phyloP scores from a whole-genome alignment of 2,888 invertebrate genomes.

The Tachina lurida region DNA sequence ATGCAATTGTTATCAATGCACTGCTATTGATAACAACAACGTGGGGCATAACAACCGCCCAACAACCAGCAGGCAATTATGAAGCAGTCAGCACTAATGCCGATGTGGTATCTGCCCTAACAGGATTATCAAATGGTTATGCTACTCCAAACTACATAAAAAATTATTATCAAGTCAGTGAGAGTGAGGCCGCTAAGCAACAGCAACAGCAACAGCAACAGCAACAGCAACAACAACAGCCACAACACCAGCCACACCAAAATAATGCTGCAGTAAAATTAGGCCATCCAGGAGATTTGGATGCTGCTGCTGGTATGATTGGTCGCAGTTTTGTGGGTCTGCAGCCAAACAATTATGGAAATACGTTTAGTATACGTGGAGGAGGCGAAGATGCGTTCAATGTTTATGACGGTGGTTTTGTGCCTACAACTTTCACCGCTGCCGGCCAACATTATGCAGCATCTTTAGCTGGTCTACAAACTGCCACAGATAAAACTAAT shows the following conservation, averaged over 20 bases:
- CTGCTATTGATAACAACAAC: slow-evolving; percentile 50
- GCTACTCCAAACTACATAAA: slow-evolving; percentile 46
- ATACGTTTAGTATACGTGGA: slow-evolving; percentile 23
- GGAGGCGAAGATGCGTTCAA: slow-evolving; percentile 26
- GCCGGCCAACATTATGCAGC: slow-evolving; percentile 74
- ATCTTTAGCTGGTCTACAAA: slow-evolving; percentile 47
- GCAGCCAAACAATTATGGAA: slow-evolving; percentile 55
- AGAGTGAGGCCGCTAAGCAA: slow-evolving; percentile 29
- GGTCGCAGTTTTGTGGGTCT: slow-evolving; percentile 41
- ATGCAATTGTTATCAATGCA: slow-evolving; percentile 60
- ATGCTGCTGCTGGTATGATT: slow-evolving; percentile 29
- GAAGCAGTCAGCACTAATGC: slow-evolving; percentile 41
- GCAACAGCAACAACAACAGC: slow-evolving; percentile 10
- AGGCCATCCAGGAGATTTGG: slow-evolving; percentile 15
- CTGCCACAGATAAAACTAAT: slow-evolving; percentile 49
- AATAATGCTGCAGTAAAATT: slow-evolving; percentile 32
- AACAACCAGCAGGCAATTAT: slow-evolving; percentile 53
- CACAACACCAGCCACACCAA: slow-evolving; percentile 11
- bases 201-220: slow-evolving; percentile 30
- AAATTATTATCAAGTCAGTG: slow-evolving; percentile 54
- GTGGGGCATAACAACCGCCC: slow-evolving; percentile 28
- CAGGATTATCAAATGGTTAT: slow-evolving; percentile 67
- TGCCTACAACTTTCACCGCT: slow-evolving; percentile 73
- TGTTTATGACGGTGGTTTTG: slow-evolving; percentile 69
- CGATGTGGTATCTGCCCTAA: slow-evolving; percentile 49